These are phyloP conservation scores for Zaprionus gabonicus DNA, from an alignment of 1,140 invertebrate genomes.

Conservation along the genomic window DNA sequence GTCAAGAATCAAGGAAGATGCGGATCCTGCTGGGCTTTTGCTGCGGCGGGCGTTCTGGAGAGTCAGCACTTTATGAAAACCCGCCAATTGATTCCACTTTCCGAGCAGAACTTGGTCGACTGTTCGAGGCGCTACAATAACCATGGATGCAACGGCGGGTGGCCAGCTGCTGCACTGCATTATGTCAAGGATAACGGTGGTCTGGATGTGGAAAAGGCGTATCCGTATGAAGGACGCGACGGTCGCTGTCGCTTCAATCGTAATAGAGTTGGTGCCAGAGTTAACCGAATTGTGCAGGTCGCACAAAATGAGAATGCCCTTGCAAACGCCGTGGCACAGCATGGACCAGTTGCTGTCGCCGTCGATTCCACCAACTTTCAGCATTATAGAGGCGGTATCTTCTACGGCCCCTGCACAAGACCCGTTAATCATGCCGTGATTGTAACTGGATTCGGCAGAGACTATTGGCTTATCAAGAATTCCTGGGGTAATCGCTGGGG, in stretches of 20 bases:
- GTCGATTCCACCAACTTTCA: slow-evolving; percentile 22
- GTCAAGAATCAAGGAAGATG: slow-evolving; percentile 95
- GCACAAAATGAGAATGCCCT: slow-evolving; percentile 88
- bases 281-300: slow-evolving; percentile 86
- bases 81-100: slow-evolving; percentile 90
- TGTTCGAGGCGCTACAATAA: slow-evolving; percentile 92
- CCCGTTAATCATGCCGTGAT: slow-evolving; percentile 86
- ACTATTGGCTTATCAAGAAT: slow-evolving; percentile 90
- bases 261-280: slow-evolving; percentile 26
- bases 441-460: slow-evolving; percentile 89
- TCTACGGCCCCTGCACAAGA: slow-evolving; percentile 87
- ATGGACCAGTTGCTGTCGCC: slow-evolving; percentile 66
- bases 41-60: slow-evolving; percentile 92
- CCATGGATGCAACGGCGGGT: slow-evolving; percentile 93
- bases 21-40: slow-evolving; percentile 97
- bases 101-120: slow-evolving; percentile 96
- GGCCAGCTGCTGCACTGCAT: slow-evolving; percentile 89
- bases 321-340: slow-evolving; percentile 88
- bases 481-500: slow-evolving; percentile 86
- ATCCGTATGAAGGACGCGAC: slow-evolving; percentile 89
- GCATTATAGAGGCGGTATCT: slow-evolving; percentile 21
- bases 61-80: slow-evolving; percentile 88
- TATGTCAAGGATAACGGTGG: slow-evolving; percentile 91
- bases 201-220: slow-evolving; percentile 89
- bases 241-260: slow-evolving; percentile 74